Conservation (phyloP, 2,888 invertebrate genomes). For the Allacma fusca region DNA sequence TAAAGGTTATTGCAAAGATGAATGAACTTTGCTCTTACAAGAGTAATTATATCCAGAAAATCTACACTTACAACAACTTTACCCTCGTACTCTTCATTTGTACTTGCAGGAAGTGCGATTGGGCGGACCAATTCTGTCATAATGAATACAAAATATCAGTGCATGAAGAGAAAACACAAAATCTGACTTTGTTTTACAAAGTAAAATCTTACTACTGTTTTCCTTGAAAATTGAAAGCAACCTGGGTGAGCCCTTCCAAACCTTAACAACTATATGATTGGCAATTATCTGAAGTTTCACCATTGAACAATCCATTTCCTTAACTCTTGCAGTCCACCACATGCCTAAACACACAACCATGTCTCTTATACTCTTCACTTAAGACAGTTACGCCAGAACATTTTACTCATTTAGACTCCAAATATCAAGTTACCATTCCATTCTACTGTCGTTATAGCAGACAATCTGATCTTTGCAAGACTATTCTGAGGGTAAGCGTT, state of each 20-base stretch:
- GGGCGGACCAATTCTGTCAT: no score
- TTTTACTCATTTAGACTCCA: constrained; percentile 6
- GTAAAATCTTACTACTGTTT: constrained; percentile 8
- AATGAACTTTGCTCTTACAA: neutral
- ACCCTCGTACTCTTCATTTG: constrained; percentile 52
- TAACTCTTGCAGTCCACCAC: constrained; percentile 80
- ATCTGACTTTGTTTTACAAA: no score
- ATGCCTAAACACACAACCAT: constrained; percentile 67
- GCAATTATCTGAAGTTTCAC: constrained; percentile 84
- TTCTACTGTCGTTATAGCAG: constrained; percentile 80
- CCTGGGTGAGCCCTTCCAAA: constrained; percentile 91
- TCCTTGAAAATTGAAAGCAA: constrained; percentile 68
- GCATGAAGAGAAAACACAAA: no score
- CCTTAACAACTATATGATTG: constrained; percentile 84
- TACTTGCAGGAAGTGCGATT: neutral
- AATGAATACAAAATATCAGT: no score
- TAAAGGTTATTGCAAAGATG: neutral
- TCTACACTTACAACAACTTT: constrained; percentile 31
- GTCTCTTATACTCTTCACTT: no score
- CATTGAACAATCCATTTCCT: constrained; percentile 84
- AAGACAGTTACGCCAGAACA: neutral
- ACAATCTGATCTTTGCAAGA: neutral
- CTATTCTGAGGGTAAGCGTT: constrained; percentile 39
- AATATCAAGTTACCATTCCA: constrained; percentile 73
- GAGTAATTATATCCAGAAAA: neutral